A percentile compares a stretch with the other conserved stretches of the same genome.
Evolutionary conservation across 2,797 vertebrate species (phyloP).

Genomic region (Notoglanidium macrostoma): DNA sequence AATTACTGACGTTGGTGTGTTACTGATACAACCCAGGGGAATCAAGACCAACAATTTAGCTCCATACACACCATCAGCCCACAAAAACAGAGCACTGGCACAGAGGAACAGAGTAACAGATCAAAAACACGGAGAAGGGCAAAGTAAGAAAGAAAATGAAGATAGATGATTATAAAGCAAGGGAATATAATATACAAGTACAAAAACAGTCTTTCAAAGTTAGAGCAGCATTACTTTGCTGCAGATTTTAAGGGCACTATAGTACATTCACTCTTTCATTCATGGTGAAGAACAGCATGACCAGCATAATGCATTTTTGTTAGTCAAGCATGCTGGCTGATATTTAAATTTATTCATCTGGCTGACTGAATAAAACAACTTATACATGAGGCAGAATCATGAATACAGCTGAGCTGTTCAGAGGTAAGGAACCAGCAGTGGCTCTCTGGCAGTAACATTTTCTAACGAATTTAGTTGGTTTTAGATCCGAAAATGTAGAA

Average conservation of each 20-base stretch:
- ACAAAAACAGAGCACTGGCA: constrained; percentile 49
- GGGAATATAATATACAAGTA: constrained; percentile 22
- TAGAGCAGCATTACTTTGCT: constrained; percentile 29
- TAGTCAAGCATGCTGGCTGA: constrained; percentile 14
- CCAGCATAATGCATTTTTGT: constrained; percentile 29
- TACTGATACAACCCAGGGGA: constrained; percentile 79
- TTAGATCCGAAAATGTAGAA: background rate
- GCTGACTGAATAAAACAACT: constrained; percentile 33
- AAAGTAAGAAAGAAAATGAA: background rate
- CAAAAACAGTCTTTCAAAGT: constrained; percentile 38
- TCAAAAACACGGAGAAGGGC: background rate
- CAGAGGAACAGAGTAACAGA: background rate
- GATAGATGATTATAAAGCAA: background rate
- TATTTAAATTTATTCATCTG: constrained; percentile 36
- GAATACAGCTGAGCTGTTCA: constrained; percentile 22
- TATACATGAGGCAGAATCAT: constrained; percentile 30
- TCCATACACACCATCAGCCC: constrained; percentile 22
- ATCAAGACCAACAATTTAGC: constrained; percentile 73
- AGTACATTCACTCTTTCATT: constrained; percentile 14
- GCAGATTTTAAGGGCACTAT: background rate
- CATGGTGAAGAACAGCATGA: constrained; percentile 18
- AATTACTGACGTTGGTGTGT: constrained; percentile 79
- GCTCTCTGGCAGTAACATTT: constrained; percentile 7
- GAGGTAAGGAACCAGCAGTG: background rate
- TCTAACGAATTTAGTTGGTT: constrained; percentile 8